Evolutionary conservation across 2,113 vertebrate species (phyloP).

Genomic region (Phalacrocorax aristotelis): DNA sequence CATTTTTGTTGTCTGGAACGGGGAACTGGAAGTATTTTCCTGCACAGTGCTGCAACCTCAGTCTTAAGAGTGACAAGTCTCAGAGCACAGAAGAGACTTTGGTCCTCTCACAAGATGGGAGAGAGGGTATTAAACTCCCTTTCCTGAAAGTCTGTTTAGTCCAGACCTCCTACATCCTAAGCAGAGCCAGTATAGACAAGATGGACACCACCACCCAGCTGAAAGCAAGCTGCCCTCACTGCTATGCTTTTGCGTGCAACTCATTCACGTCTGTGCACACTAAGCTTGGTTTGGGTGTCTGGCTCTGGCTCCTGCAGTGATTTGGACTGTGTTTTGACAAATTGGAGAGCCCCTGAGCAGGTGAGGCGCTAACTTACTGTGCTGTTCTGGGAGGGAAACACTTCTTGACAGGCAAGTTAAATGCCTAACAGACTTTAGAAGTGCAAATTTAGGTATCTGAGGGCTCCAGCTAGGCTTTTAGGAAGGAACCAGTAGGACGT

Average conservation of each 20-base stretch:
- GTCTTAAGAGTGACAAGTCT: neutral
- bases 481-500: neutral
- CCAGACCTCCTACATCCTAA: neutral
- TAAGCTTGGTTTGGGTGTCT: neutral
- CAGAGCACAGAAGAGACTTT: neutral
- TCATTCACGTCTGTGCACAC: neutral
- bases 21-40: neutral
- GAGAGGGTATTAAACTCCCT: neutral
- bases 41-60: neutral
- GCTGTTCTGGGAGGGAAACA: neutral
- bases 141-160: neutral
- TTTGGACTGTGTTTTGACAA: neutral
- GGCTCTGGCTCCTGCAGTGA: neutral
- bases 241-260: fast-evolving
- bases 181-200: neutral
- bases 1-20: neutral
- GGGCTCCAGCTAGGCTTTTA: neutral
- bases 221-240: neutral
- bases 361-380: neutral
- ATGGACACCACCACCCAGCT: neutral
- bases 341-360: neutral
- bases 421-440: neutral
- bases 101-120: neutral
- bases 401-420: slow-evolving; percentile 1
- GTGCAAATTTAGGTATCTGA: slow-evolving; percentile 1